A percentile compares a stretch with the other conserved stretches of the same genome.
phyloP scores from a whole-genome alignment of 2,113 vertebrate species.

The Pionites leucogaster region DNA sequence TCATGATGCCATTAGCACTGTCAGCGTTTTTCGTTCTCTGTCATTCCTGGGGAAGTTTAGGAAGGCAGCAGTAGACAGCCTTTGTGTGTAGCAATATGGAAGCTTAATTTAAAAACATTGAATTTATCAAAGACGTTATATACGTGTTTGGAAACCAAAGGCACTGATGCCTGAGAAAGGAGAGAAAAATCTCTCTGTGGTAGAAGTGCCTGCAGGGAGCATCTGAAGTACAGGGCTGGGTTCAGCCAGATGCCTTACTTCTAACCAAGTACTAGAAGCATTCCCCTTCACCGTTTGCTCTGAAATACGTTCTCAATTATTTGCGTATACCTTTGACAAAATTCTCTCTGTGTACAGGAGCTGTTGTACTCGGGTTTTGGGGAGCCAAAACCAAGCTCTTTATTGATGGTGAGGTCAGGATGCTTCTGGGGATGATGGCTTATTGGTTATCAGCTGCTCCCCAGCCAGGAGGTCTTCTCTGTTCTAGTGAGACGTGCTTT shows the following conservation, averaged over 20 bases:
- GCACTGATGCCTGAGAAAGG: not conserved
- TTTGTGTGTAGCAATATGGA: not conserved
- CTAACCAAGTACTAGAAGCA: not conserved
- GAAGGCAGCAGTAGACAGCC: not conserved
- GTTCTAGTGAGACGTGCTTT: not conserved
- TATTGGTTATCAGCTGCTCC: constrained; percentile 7
- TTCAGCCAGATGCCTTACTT: not conserved
- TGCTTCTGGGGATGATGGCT: not conserved
- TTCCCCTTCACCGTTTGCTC: not conserved
- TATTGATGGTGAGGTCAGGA: constrained; percentile 10
- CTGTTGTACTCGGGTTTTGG: not conserved
- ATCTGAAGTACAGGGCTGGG: not conserved
- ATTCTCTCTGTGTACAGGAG: not conserved
- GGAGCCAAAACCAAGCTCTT: not conserved
- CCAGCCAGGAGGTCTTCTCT: not conserved
- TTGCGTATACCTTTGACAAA: not conserved
- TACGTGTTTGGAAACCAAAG: not conserved
- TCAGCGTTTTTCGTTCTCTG: not conserved
- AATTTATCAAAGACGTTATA: not conserved
- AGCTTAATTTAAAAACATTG: not conserved
- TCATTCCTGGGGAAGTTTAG: not conserved
- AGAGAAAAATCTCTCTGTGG: not conserved
- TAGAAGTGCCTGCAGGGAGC: not conserved
- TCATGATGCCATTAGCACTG: not conserved
- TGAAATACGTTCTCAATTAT: not conserved